phyloP scores from a whole-genome alignment of 2,797 vertebrate species.

The Coregonus ussuriensis region DNA sequence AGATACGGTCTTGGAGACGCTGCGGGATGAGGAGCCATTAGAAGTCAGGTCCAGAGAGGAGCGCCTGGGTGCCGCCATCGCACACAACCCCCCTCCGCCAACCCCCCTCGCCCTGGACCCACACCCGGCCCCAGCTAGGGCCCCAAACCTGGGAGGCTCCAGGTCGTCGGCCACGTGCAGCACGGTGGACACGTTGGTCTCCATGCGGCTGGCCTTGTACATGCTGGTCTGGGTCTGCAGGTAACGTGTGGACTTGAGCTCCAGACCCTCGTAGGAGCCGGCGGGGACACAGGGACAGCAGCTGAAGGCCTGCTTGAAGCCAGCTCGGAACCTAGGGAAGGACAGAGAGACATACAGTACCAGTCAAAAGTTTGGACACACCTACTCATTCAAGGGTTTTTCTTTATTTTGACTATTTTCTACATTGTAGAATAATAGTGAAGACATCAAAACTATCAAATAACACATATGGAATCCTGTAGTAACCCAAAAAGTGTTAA shows the following conservation, averaged over 20 bases:
- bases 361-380: no score
- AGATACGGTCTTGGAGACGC: conserved; percentile 88
- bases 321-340: conserved; percentile 88
- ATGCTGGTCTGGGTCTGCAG: conserved; percentile 90
- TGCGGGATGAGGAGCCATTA: conserved; percentile 88
- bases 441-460: no score
- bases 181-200: conserved; percentile 85
- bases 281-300: conserved; percentile 86
- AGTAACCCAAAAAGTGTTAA: no score
- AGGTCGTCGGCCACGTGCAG: conserved; percentile 67
- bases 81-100: conserved; percentile 35
- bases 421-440: no score
- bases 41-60: conserved; percentile 85
- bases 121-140: neutral
- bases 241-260: conserved; percentile 90
- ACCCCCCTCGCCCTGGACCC: neutral
- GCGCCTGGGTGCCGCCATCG: conserved; percentile 52
- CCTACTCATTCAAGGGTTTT: no score
- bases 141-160: conserved; percentile 75
- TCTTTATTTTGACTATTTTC: no score
- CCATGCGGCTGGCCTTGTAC: conserved; percentile 91
- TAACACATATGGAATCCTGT: no score
- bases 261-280: conserved; percentile 86
- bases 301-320: conserved; percentile 90
- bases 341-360: no score